Evolutionary conservation across 2,888 invertebrate species (phyloP).

Genomic region (Macrosiphum euphorbiae): DNA sequence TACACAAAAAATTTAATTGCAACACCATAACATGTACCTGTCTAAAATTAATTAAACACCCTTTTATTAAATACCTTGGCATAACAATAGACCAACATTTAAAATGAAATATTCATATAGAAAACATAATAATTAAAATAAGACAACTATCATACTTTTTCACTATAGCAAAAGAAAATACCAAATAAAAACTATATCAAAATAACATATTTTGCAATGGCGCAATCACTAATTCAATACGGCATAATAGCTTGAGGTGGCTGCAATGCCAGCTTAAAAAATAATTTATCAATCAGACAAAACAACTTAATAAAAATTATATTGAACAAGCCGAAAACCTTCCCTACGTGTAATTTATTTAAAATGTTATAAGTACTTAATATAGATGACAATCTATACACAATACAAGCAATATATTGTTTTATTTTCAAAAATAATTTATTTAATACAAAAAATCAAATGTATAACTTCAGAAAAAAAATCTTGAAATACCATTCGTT

Average conservation of each 20-base stretch:
- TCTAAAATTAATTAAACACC: constrained; percentile 29
- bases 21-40: not conserved
- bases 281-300: too few relatives aligned
- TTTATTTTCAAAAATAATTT: too few relatives aligned
- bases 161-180: constrained; percentile 12
- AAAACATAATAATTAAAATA: not conserved
- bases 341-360: too few relatives aligned
- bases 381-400: too few relatives aligned
- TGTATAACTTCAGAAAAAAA: too few relatives aligned
- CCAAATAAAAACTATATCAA: constrained; percentile 19
- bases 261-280: too few relatives aligned
- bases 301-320: too few relatives aligned
- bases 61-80: constrained; percentile 23
- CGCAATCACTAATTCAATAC: not conserved
- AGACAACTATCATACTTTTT: constrained; percentile 1
- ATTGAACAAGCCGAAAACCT: too few relatives aligned
- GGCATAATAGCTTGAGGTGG: constrained; percentile 17
- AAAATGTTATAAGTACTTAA: too few relatives aligned
- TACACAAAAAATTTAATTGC: constrained; percentile 16
- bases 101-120: constrained; percentile 31
- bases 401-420: too few relatives aligned
- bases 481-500: too few relatives aligned
- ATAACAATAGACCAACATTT: constrained; percentile 13
- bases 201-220: constrained; percentile 25
- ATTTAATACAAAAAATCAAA: too few relatives aligned